Percentiles rank a stretch among this genome's conserved stretches.
Conservation (phyloP, 2,888 invertebrate genomes). For the Folsomia candida region DNA sequence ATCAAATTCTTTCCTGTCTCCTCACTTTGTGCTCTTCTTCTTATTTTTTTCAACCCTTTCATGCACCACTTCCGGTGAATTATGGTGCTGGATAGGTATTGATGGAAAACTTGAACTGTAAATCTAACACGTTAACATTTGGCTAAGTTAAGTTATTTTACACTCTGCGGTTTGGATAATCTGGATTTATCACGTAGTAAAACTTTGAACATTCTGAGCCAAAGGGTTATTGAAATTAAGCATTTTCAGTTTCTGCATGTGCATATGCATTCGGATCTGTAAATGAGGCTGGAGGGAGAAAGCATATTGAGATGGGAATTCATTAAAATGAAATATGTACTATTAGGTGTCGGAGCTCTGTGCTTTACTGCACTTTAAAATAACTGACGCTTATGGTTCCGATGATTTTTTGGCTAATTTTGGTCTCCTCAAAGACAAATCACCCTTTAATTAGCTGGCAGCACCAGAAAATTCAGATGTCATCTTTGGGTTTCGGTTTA, state of each 20-base stretch:
- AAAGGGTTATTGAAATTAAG: too few relatives aligned
- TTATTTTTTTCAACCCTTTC: conserved; percentile 12
- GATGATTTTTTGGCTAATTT: conserved; percentile 42
- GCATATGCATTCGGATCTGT: too few relatives aligned
- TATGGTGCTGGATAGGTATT: conserved; percentile 28
- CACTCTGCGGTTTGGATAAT: not conserved
- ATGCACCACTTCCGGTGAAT: conserved; percentile 42
- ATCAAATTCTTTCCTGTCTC: conserved; percentile 12
- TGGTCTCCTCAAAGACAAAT: conserved; percentile 41
- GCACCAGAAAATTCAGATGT: conserved; percentile 27
- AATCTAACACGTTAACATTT: not conserved
- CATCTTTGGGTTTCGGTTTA: conserved; percentile 27
- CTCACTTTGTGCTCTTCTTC: not conserved
- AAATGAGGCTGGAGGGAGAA: not conserved
- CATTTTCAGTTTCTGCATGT: too few relatives aligned
- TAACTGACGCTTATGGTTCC: conserved; percentile 23
- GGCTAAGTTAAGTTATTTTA: too few relatives aligned
- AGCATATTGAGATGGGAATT: too few relatives aligned
- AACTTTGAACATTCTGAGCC: not conserved
- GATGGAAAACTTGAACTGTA: not conserved
- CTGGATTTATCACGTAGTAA: not conserved
- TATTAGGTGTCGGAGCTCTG: not conserved
- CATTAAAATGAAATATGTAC: conserved; percentile 16
- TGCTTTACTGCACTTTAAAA: conserved; percentile 16
- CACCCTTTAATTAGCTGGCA: conserved; percentile 44